Conservation (phyloP, 2,797 vertebrate species). For the Phrynocephalus guinanensis region DNA sequence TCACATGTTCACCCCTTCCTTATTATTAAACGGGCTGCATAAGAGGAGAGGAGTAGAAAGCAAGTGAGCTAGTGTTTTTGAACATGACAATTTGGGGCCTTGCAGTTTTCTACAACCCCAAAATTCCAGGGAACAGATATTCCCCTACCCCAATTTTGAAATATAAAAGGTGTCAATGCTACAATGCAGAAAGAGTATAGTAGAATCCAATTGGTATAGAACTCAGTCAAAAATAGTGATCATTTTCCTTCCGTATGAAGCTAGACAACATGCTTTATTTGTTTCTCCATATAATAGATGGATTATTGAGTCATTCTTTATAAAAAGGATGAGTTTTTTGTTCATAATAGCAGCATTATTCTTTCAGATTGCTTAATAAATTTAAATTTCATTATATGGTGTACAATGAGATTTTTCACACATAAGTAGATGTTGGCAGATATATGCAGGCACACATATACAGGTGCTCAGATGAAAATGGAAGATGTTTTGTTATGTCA, state of each 20-base stretch:
- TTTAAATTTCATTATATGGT: conserved; percentile 32
- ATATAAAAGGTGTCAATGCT: background rate
- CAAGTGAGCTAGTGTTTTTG: background rate
- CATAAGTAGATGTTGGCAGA: conserved; percentile 21
- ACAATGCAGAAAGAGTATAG: background rate
- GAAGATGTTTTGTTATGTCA: conserved; percentile 22
- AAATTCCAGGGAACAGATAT: background rate
- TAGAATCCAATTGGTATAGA: background rate
- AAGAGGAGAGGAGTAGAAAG: background rate
- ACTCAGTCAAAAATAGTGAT: background rate
- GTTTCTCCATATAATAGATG: conserved; percentile 3
- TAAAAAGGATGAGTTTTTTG: background rate
- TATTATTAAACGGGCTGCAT: too few species aligned
- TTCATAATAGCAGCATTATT: conserved; percentile 4
- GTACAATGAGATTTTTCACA: background rate
- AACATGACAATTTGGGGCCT: background rate
- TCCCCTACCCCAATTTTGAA: background rate
- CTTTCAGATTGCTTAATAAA: conserved; percentile 12
- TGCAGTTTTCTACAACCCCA: background rate
- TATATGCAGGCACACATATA: background rate
- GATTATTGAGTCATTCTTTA: conserved; percentile 6
- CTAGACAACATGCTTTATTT: conserved; percentile 3
- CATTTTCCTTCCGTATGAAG: conserved; percentile 14
- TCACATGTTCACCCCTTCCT: background rate
- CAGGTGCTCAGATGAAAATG: rapidly evolving